phyloP scores from a whole-genome alignment of 1,140 invertebrate species.

The Tribolium castaneum region DNA sequence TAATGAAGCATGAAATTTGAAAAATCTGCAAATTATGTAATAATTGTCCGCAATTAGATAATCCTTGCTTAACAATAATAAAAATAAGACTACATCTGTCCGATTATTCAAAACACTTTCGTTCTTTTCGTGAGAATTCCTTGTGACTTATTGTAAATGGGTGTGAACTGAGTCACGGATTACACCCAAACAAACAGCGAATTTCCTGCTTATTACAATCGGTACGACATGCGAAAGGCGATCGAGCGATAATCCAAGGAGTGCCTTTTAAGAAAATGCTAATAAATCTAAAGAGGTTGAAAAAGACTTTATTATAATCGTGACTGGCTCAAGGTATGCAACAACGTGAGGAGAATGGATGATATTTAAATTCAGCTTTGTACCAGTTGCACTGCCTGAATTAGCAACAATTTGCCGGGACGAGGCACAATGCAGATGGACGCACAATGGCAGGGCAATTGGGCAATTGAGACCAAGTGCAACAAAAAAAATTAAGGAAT shows the following conservation, averaged over 20 bases:
- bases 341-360: slow-evolving; percentile 35
- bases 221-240: neutral
- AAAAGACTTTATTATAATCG: slow-evolving; percentile 35
- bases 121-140: slow-evolving; percentile 30
- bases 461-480: neutral
- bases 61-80: slow-evolving; percentile 2
- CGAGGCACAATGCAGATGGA: neutral
- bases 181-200: slow-evolving; percentile 19
- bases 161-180: slow-evolving; percentile 36
- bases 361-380: slow-evolving; percentile 27
- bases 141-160: slow-evolving; percentile 38
- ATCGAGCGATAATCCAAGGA: neutral
- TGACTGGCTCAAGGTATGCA: slow-evolving; percentile 40
- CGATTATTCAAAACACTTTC: slow-evolving; percentile 35
- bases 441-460: neutral
- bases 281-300: slow-evolving; percentile 14
- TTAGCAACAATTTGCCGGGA: neutral
- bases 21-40: neutral
- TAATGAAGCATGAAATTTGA: slow-evolving; percentile 6
- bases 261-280: neutral
- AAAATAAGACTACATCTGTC: neutral
- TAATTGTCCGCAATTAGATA: neutral
- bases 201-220: slow-evolving; percentile 24
- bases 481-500: neutral
- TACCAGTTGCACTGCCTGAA: slow-evolving; percentile 5